These are phyloP conservation scores for Trichonephila clavata DNA, from an alignment of 1,140 invertebrate species.

Conservation along the genomic window DNA sequence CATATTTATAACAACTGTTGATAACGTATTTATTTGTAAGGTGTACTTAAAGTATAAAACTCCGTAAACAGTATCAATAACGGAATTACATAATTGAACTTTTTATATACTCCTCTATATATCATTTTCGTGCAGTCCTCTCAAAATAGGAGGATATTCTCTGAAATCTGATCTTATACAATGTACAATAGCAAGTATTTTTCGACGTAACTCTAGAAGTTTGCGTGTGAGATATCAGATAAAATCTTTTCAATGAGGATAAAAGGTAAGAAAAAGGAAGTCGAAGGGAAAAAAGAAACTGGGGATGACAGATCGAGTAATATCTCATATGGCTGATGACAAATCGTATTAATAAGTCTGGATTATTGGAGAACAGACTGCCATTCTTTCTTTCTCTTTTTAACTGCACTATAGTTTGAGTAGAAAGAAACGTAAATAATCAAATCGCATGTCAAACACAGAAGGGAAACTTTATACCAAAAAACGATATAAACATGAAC, in stretches of 20 bases:
- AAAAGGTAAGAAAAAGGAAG: background rate
- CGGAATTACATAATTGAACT: no score
- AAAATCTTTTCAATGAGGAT: background rate
- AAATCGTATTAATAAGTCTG: slow-evolving; percentile 43
- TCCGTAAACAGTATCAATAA: no score
- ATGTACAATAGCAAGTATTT: no score
- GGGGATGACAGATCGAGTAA: slow-evolving; percentile 30
- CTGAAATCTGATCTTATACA: no score
- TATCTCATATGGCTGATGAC: slow-evolving; percentile 35
- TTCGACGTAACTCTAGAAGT: background rate
- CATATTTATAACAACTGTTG: no score
- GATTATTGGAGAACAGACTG: background rate
- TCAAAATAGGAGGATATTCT: no score
- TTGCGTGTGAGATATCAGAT: slow-evolving; percentile 12
- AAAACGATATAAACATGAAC: background rate
- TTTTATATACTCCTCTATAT: no score
- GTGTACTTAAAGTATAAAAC: no score
- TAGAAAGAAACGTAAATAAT: background rate
- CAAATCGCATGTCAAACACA: background rate
- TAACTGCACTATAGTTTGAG: background rate
- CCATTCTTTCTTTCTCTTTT: background rate
- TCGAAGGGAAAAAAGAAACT: background rate
- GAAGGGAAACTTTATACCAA: background rate
- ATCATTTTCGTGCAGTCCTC: no score
- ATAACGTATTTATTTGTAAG: no score